Evolutionary conservation across 2,888 invertebrate genomes (phyloP), one percentile per base, ranked within the genome.

Genomic region (Hydropsyche betteni): DNA sequence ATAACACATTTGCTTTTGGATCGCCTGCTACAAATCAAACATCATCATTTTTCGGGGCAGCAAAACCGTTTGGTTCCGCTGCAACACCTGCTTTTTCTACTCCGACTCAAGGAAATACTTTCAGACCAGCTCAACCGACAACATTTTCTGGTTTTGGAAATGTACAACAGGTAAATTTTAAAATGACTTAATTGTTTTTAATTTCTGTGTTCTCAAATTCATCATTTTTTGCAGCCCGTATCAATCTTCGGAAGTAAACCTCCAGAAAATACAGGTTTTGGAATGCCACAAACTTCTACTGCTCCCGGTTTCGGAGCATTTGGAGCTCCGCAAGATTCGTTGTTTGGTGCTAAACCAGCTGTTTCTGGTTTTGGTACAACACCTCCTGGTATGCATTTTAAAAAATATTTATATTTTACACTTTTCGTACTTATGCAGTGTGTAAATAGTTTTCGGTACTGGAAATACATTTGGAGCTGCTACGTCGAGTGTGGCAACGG

Each of bases 51-150:
- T 88, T 88, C 69, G 88, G 86, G 0, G 85, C 87, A 0, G 83
- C 83, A 76, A 89, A 90, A 81, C 86, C 89, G 0, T 89, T 90
- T 76, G 89, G 89, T 0, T 82, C 85, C 0, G 80, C 87, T 10
- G 64, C 73, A 6, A 69, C 50, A 4, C 77, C 77, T 5, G 52
- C 81, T 14, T 81, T 81, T 75, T 80, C 80, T 16, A 75, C 79
- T 12, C 79, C 81, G 5, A 80, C 80, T 14, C 77, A 74, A 72
- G 72, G 72, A 34, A 72, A 72, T 36, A 72, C 72, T n/a, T 72
- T 72, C 16, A 58, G 72, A 16, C 72, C 72, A 16, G 38, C 74
- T 14, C 79, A 75, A 44, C 75, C 72, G 34, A 16, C 74, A 82
- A 86, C 0, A 61, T 87, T 7, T 86, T n/a, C 58, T 0, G 44